Percentiles rank a stretch among this genome's conserved stretches.
phyloP scores from a whole-genome alignment of 2,888 invertebrate genomes.

The Pantelozetes paolii region DNA sequence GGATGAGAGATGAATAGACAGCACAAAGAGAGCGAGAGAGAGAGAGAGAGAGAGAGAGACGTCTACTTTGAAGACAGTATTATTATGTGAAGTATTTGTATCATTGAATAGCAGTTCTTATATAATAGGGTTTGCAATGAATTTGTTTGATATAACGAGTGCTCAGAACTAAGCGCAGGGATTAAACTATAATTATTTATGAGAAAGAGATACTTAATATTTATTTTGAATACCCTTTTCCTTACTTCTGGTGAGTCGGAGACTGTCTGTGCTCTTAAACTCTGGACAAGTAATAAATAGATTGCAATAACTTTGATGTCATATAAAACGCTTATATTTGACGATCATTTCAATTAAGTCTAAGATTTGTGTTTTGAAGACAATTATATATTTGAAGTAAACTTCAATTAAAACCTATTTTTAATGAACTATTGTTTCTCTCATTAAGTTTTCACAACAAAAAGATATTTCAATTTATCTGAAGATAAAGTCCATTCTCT shows the following conservation, averaged over 20 bases:
- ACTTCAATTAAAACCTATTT: too few species aligned
- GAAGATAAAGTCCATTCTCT: not conserved
- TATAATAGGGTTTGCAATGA: not conserved
- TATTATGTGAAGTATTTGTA: too few species aligned
- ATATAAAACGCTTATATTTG: too few species aligned
- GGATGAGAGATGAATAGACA: not conserved
- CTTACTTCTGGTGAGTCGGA: not conserved
- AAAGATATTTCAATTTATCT: not conserved
- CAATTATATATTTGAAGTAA: too few species aligned
- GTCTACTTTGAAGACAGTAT: too few species aligned
- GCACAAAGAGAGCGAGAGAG: too few species aligned
- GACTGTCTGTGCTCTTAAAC: not conserved
- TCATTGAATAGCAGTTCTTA: not conserved
- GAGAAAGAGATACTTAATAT: constrained; percentile 21
- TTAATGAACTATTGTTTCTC: too few species aligned
- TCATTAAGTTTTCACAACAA: not conserved
- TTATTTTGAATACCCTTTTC: constrained; percentile 22
- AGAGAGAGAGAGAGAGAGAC: too few species aligned
- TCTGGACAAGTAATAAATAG: not conserved
- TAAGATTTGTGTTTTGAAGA: too few species aligned
- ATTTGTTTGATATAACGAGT: not conserved
- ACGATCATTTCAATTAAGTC: too few species aligned
- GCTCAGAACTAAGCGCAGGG: not conserved
- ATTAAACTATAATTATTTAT: constrained; percentile 22
- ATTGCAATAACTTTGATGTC: too few species aligned